Base-by-base conservation (phyloP, 2,113 vertebrate genomes). In the Sander vitreus region DNA sequence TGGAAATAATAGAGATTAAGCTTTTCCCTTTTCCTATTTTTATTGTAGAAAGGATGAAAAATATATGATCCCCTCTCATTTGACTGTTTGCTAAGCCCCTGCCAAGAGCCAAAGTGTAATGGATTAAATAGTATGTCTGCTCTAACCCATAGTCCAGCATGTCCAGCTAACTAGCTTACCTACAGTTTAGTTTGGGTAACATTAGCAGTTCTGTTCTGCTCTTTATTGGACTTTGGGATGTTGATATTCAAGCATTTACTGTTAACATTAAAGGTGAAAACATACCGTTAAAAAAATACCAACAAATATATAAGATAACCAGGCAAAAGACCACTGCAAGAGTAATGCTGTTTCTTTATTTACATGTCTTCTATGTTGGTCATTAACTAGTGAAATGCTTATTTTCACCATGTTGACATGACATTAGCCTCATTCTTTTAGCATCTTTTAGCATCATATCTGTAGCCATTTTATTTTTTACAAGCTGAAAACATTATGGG, bases 1-100 rank as follows among this genome's bases (percentile, higher is more conserved):
- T 71, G 78, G 81, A 88, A 92, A 93, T 91, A 93, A 92, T 77
- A 85, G 74, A 84, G 78, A 93, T 93, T 89, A 90, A 83, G 83
- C 83, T 80, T 90, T 84, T 66, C 70, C 73, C 19, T n/a, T n/a
- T n/a, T n/a, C n/a, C n/a, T 73, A 53, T 33, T 73, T 87, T 78
- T 76, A 60, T 66, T 78, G 57, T 65, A 47, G 50, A 65, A 59
- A 36, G 16, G 69, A 75, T 57, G 36, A 33, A 39, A 10, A 23
- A 64, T 67, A 76, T 45, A 70, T 19, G 15, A 63, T 53, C 19
- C 19, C 4, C n/a, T 6, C 53, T 53, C 43, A 68, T 21, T 47
- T 45, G 6, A 33, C 43, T 66, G 21, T 62, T 71, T 30, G 39
- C 23, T 71, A 47, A 64, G 54, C 2, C 30, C n/a, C 58, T 23